Percentiles rank a stretch among this genome's conserved stretches.
phyloP scores from a whole-genome alignment of 2,113 vertebrate species.

The Etheostoma spectabile region DNA sequence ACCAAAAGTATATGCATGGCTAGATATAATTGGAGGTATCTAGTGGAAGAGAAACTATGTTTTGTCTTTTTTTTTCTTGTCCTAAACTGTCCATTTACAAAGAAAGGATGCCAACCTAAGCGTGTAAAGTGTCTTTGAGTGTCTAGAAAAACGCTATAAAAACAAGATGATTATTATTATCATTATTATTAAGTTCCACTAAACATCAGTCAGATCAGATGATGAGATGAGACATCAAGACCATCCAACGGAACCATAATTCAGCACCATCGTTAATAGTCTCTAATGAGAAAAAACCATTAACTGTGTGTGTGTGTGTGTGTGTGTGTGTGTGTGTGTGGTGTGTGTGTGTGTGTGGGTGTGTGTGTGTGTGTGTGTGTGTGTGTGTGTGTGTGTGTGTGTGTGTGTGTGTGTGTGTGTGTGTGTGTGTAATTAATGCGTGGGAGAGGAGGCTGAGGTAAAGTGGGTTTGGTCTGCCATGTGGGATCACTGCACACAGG shows the following conservation, averaged over 20 bases:
- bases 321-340: slow-evolving; percentile 40
- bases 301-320: slow-evolving; percentile 29
- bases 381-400: slow-evolving; percentile 1
- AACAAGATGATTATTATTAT: no score
- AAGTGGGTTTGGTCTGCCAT: slow-evolving; percentile 47
- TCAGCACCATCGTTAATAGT: slow-evolving; percentile 1
- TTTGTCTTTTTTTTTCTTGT: not conserved
- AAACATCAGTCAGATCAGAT: slow-evolving; percentile 2
- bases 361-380: slow-evolving; percentile 17
- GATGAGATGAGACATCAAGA: slow-evolving; percentile 8
- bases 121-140: no score
- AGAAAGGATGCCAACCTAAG: not conserved
- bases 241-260: not conserved
- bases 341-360: slow-evolving; percentile 14
- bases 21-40: not conserved
- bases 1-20: not conserved
- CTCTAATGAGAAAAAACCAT: slow-evolving; percentile 47
- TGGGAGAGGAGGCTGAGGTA: slow-evolving; percentile 39
- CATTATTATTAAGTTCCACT: not conserved
- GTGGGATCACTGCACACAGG: slow-evolving; percentile 63
- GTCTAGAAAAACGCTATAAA: no score
- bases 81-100: not conserved
- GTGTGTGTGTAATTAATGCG: slow-evolving; percentile 33
- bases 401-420: slow-evolving; percentile 10
- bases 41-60: not conserved